A percentile compares a stretch with the other conserved stretches of the same genome.
phyloP scores from a whole-genome alignment of 1,140 invertebrate species.

The Pseudomyrmex pallidus region DNA sequence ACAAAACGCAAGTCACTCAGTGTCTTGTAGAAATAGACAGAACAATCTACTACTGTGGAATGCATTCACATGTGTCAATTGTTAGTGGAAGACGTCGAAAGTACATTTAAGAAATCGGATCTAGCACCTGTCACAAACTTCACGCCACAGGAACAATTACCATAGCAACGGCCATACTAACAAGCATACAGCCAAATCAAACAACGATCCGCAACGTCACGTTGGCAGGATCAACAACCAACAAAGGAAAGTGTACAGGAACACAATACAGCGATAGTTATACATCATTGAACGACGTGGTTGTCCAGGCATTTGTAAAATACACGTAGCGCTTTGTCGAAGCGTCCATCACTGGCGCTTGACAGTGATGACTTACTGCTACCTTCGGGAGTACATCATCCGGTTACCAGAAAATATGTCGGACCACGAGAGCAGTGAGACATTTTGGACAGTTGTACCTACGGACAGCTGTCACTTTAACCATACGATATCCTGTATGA shows the following conservation, averaged over 20 bases:
- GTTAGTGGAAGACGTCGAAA: constrained; percentile 30
- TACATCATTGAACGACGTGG: no score
- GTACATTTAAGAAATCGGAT: constrained; percentile 9
- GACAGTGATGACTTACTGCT: no score
- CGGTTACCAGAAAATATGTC: no score
- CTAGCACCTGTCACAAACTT: constrained; percentile 15
- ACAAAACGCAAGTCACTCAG: constrained; percentile 36
- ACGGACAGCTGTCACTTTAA: no score
- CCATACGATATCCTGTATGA: no score
- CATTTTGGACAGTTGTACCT: no score
- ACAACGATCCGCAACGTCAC: constrained; percentile 27
- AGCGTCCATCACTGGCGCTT: no score
- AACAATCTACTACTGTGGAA: constrained; percentile 61
- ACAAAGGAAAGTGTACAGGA: background rate
- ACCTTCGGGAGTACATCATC: no score
- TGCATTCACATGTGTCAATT: constrained; percentile 59
- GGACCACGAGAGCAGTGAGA: no score
- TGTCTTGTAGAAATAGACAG: constrained; percentile 65
- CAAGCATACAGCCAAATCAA: background rate
- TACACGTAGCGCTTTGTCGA: no score
- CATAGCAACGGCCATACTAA: background rate
- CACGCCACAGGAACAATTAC: constrained; percentile 11
- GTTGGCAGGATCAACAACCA: constrained; percentile 12
- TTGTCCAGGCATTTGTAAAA: no score
- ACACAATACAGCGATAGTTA: no score